Evolutionary conservation across 2,888 invertebrate species (phyloP), one percentile per base, ranked within the genome.

Genomic region (Eupithecia inturbata): DNA sequence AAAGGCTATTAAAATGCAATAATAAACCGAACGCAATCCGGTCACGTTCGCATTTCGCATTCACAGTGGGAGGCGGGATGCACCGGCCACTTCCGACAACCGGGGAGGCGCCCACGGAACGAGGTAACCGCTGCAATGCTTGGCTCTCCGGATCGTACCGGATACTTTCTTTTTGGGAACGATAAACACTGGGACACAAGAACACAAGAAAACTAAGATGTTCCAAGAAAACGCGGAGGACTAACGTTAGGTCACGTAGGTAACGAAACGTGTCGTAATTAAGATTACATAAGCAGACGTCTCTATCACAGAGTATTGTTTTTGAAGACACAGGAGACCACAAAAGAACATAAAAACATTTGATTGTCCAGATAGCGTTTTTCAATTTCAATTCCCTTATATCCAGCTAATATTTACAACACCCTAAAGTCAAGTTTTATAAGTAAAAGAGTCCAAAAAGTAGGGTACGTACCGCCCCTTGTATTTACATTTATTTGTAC

Each of bases 1-100:
- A 76, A 74, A 75, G 36, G 70, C 68, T 76, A 80, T 81, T 82
- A 83, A 81, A 85, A 80, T 81, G 80, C 80, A 83, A 81, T 80
- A 81, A 84, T 83, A 84, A 87, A 85, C 72, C 49, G 77, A 75
- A 70, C 83, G 85, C 83, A 82, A 78, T 77, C 78, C 80, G 83
- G 88, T 87, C 89, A 88, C 89, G 88, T 87, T 86, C 84, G 83
- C 84, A 85, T 86, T 87, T 87, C 83, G 84, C 86, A 88, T 89
- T 84, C 87, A 87, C 84, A 84, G 87, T 86, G 81, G 83, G 78
- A 82, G 81, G 82, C 82, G 85, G 85, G 86, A 87, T 85, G 85
- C 84, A 78, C 74, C 82, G 81, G 80, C 80, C 81, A 87, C 86
- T 90, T 90, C 90, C 90, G 89, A 87, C 87, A 83, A 76, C 74